phyloP scores from a whole-genome alignment of 2,113 vertebrate genomes.

The Cyanoramphus novaezelandiae region DNA sequence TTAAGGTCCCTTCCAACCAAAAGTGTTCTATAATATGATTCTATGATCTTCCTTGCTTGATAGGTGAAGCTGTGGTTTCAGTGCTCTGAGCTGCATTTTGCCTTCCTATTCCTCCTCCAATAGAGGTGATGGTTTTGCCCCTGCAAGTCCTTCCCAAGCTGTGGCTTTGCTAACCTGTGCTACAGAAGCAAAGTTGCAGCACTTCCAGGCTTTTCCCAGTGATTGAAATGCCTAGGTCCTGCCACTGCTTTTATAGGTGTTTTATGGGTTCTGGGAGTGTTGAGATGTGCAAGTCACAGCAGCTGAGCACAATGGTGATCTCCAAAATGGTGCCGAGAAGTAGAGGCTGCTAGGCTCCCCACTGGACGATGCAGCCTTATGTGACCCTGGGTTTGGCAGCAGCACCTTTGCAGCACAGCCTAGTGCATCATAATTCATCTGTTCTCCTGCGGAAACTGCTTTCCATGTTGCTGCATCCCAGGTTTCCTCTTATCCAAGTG shows the following conservation, averaged over 20 bases:
- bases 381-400: fast-evolving
- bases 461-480: not conserved
- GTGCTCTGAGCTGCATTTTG: not conserved
- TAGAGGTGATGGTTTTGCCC: fast-evolving
- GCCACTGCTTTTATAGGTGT: no score
- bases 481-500: not conserved
- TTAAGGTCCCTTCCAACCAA: not conserved
- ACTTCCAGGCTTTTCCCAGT: not conserved
- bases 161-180: not conserved
- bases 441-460: not conserved
- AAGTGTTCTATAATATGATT: not conserved
- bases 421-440: not conserved
- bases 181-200: not conserved
- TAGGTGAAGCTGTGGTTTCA: not conserved
- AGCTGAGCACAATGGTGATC: fast-evolving
- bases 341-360: fast-evolving
- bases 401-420: not conserved
- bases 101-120: not conserved
- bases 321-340: no score
- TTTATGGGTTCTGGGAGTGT: not conserved
- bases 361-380: fast-evolving
- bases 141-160: not conserved
- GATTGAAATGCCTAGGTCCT: fast-evolving
- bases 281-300: not conserved
- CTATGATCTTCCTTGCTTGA: not conserved